Percentiles rank a stretch among this genome's conserved stretches.
These are phyloP conservation scores for Notothenia rossii DNA, from an alignment of 2,113 vertebrate genomes.

Conservation along the genomic window DNA sequence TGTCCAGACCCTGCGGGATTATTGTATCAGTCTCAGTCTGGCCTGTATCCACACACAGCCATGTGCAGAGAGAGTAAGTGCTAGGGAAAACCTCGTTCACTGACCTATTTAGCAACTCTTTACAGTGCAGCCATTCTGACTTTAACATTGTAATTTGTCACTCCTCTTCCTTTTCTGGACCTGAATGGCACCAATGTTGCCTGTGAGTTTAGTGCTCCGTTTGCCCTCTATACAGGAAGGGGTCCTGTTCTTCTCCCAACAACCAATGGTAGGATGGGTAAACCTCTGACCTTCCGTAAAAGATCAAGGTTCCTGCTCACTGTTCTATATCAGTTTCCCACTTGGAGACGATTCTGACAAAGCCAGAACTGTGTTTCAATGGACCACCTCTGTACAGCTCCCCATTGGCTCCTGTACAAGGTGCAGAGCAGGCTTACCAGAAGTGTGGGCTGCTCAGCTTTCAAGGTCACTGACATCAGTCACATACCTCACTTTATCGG, in stretches of 20 bases:
- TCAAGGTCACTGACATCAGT: slow-evolving; percentile 69
- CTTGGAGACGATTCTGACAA: slow-evolving; percentile 32
- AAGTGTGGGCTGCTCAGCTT: slow-evolving; percentile 63
- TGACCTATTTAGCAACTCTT: slow-evolving; percentile 4
- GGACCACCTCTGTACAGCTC: slow-evolving; percentile 45
- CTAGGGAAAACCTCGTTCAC: slow-evolving; percentile 15
- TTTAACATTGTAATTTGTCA: slow-evolving; percentile 24
- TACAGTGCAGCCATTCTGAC: not conserved
- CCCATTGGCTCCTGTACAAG: slow-evolving; percentile 45
- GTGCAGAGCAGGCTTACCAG: slow-evolving; percentile 32
- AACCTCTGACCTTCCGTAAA: slow-evolving; percentile 9
- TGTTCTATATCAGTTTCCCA: slow-evolving; percentile 38
- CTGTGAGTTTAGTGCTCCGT: slow-evolving; percentile 13
- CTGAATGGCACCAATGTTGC: slow-evolving; percentile 1
- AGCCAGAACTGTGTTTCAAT: slow-evolving; percentile 27
- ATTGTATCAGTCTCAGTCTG: slow-evolving; percentile 27
- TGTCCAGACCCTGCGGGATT: slow-evolving; percentile 21
- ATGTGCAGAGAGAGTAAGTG: slow-evolving; percentile 2
- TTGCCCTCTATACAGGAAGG: slow-evolving; percentile 24
- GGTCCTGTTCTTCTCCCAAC: slow-evolving; percentile 7
- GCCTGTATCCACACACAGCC: slow-evolving; percentile 10
- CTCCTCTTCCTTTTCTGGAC: not conserved
- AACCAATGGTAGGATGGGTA: slow-evolving; percentile 8
- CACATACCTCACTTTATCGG: slow-evolving; percentile 65
- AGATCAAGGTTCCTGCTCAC: slow-evolving; percentile 23